Evolutionary conservation across 64 coral and sea anemone species (phyloP), one percentile per base, ranked within the genome.

Genomic region (Stylophora pistillata): DNA sequence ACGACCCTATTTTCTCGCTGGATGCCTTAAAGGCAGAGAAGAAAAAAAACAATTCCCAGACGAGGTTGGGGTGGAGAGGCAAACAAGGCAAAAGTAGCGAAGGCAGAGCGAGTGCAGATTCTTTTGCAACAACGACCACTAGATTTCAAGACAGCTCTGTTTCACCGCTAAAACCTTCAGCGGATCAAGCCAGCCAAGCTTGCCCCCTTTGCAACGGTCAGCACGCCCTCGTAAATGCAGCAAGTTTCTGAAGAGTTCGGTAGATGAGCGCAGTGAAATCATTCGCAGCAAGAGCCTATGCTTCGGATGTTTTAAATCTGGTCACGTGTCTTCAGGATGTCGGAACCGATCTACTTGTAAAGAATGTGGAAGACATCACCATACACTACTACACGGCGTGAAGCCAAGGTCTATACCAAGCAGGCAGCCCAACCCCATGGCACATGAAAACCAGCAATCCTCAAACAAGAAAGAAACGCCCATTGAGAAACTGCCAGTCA

Each of bases 341-440:
- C 76, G 74, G 23, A 80, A 70, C 20, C 58, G 77, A 73, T 55
- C 78, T 12, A 53, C 55, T 70, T 89, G 87, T 20, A 61, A 47
- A 0, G 77, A 89, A 55, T 82, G 88, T 70, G 88, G 88, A 71
- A 89, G 68, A 81, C 32, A 5, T 56, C 76, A 89, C 64, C 88
- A 89, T 47, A 89, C 88, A 29, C 14, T 30, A 13, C 25, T 61
- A 6, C 86, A 87, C 20, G 63, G 61, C 23, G 63, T 26, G 23
- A 85, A 33, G 71, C 31, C 52, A 17, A 78, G 13, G 16, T 30
- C 33, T 74, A 56, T 70, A 57, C 4, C 53, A 27, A 21, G 41
- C 6, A 27, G 15, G 41, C 56, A 58, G 27, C 26, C 55, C 13
- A 55, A 79, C 1, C 5, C 3, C 55, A 59, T 31, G 4, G 15